phyloP scores from a whole-genome alignment of 1,140 invertebrate genomes.

The Ooceraea biroi region DNA sequence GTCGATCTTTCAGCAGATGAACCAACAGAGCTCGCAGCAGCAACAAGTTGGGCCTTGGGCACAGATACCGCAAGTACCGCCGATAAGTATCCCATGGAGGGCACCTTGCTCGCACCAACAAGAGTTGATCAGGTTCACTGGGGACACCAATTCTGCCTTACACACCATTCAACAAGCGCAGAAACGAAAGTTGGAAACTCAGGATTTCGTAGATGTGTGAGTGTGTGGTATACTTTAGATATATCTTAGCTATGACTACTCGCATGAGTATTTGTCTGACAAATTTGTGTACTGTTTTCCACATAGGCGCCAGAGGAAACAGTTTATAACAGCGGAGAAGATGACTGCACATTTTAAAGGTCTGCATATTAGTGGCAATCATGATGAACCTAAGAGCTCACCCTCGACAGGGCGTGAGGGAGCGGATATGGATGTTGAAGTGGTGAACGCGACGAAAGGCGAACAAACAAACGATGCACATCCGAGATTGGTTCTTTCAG shows the following conservation, averaged over 20 bases:
- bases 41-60: conserved; percentile 78
- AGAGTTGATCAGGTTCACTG: conserved; percentile 81
- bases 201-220: conserved; percentile 79
- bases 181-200: conserved; percentile 74
- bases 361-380: conserved; percentile 88
- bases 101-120: conserved; percentile 76
- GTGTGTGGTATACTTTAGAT: background rate
- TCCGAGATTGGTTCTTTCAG: conserved; percentile 88
- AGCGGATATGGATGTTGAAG: conserved; percentile 68
- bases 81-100: conserved; percentile 83
- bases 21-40: conserved; percentile 75
- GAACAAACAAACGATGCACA: conserved; percentile 75
- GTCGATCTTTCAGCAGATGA: conserved; percentile 84
- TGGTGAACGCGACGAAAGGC: conserved; percentile 56
- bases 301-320: conserved; percentile 88
- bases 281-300: background rate
- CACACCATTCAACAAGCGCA: too few relatives aligned
- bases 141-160: conserved; percentile 73
- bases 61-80: conserved; percentile 81
- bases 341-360: conserved; percentile 92
- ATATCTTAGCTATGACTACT: background rate
- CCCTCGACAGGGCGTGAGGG: conserved; percentile 71
- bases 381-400: conserved; percentile 65
- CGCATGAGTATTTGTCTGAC: background rate
- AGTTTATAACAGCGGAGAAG: conserved; percentile 93